phyloP scores from a whole-genome alignment of 30 jellyfish, hydroid and myxozoan species.

The Cassiopea andromeda region DNA sequence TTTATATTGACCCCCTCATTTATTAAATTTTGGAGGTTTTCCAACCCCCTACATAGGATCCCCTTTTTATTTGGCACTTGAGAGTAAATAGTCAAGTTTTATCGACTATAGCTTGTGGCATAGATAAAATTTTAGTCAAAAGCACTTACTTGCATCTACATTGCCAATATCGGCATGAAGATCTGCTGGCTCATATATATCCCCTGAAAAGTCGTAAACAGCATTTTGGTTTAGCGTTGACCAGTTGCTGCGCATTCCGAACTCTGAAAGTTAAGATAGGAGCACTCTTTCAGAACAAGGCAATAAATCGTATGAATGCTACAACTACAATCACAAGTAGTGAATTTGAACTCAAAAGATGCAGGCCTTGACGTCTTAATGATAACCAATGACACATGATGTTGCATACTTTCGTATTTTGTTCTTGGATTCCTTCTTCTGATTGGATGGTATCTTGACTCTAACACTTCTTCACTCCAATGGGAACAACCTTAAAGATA shows the following conservation, averaged over 20 bases:
- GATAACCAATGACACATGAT: no score
- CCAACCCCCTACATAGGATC: no score
- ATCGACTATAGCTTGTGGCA: no score
- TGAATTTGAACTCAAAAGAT: no score
- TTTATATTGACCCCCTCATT: no score
- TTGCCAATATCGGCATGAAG: not conserved
- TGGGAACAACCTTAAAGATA: not conserved
- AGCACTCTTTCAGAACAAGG: not conserved
- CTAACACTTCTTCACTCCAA: constrained; percentile 1
- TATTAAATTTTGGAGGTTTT: no score
- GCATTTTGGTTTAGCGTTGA: not conserved
- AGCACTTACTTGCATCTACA: not conserved
- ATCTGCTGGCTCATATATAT: not conserved
- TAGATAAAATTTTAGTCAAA: not conserved
- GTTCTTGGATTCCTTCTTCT: not conserved
- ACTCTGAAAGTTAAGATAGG: not conserved
- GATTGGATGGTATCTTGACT: not conserved
- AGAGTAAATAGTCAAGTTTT: no score
- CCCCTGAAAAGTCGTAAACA: not conserved
- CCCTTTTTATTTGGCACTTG: no score
- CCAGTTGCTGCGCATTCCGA: not conserved
- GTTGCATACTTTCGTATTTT: not conserved
- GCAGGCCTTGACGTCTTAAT: no score
- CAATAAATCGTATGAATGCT: no score
- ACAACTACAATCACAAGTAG: no score